Evolutionary conservation across 2,113 vertebrate species (phyloP), one percentile per base, ranked within the genome.

Genomic region (Colinus virginianus): DNA sequence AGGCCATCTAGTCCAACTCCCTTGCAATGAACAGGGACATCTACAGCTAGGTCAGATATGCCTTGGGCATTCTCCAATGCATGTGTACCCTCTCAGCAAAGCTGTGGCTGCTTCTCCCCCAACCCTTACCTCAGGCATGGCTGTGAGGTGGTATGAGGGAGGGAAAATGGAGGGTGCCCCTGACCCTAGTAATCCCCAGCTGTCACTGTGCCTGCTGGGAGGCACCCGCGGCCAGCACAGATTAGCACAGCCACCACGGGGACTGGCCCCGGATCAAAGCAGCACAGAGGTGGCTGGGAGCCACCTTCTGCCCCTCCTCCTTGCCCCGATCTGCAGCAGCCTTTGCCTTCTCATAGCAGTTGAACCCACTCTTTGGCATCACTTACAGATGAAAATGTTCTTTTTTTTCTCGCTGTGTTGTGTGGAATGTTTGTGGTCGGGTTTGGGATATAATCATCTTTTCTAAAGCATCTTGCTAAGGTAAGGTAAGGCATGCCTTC

Each of bases 121-220:
- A 34, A 36, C 59, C 40, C 36, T 36, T 23, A 15, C 48, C 70
- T 42, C 40, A 49, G 15, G 76, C 79, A 17, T 80, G 0, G 1
- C 66, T 81, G 58, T 0, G 5, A 86, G 23, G n/a, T 15, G 51
- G 42, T 42, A 59, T 0, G 3, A 81, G 80, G 80, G 81, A 81
- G 67, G 90, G 88, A 92, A 96, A 94, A 96, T 96, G 90, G 92
- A 96, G 90, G 86, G 67, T 90, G 94, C 93, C 86, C 79, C 95
- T 95, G 88, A 78, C 90, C 75, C 83, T 1, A 0, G 38, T 96
- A 96, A 94, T 96, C 88, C 92, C 59, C 90, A 96, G 90, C 88
- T 96, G 96, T 92, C 90, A 90, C 87, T 4, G 8, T 76, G 62
- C 92, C 87, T 96, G 84, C 84, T 2, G 4, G 78, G 88, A 94